Evolutionary conservation across 1,140 invertebrate species (phyloP), one percentile per base, ranked within the genome.

Genomic region (Bombus confusus): DNA sequence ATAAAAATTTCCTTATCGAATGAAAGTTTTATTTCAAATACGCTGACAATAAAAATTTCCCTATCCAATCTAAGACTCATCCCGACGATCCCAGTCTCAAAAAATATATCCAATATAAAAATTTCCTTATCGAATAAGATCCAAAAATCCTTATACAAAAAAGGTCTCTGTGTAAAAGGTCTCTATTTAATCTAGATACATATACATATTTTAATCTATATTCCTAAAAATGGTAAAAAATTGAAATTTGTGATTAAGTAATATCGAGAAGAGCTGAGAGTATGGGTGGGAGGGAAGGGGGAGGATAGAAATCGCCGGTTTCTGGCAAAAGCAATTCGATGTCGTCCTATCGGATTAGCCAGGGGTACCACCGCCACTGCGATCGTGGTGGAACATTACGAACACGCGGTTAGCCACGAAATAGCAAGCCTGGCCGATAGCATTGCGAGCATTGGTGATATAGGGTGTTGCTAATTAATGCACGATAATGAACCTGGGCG

Each of bases 391-490:
- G 87, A 68, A 79, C 83, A 81, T 91, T 90, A 86, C 90, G 85
- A 83, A 85, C 81, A 80, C 81, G 90, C 84, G 90, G 90, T 88
- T 91, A 89, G 83, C 90, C 90, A 85, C 90, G 90, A 90, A 91
- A 91, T 90, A 88, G 90, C 90, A 85, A 91, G 77, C 87, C 80
- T 47, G 22, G 77, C 80, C 89, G 87, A 85, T 88, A 90, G 73
- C 80, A 82, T 87, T 88, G 83, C 86, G 69, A 80, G 77, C 80
- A 75, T 86, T 76, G 76, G 89, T 90, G 89, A 90, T 90, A 90
- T 90, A 90, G 88, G 89, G 88, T 90, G 89, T 90, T 85, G 90
- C 90, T 92, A 92, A 92, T 92, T 92, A 91, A 92, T 91, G 91
- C 86, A 91, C 89, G 89, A 89, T 92, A 92, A 92, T 92, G 91